Conservation (phyloP, 2,797 vertebrate genomes). For the Sebastes steindachneri region DNA sequence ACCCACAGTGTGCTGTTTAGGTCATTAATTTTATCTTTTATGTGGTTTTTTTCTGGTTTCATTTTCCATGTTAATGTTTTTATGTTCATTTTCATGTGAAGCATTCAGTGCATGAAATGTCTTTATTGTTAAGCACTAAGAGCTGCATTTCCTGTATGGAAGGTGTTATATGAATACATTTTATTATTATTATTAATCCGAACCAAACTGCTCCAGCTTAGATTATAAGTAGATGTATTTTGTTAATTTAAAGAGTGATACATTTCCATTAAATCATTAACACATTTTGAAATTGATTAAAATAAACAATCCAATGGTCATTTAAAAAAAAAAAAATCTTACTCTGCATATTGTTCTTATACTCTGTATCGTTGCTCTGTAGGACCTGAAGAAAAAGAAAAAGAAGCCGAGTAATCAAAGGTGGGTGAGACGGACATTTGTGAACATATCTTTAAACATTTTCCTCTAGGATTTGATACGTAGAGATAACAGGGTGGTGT, state of each 20-base stretch:
- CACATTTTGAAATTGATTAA: neutral
- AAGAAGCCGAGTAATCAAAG: slow-evolving; percentile 83
- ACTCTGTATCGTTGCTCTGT: slow-evolving; percentile 1
- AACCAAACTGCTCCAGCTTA: neutral
- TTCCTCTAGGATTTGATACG: neutral
- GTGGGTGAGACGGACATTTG: slow-evolving; percentile 65
- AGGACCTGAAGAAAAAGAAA: slow-evolving; percentile 85
- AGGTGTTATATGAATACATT: accelerated
- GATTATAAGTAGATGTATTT: neutral
- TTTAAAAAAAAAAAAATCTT: neutral
- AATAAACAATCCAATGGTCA: neutral
- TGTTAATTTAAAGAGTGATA: neutral
- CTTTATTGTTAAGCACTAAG: too few relatives aligned
- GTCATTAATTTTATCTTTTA: accelerated
- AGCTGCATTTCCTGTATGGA: too few relatives aligned
- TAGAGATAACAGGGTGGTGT: neutral
- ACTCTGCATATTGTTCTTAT: neutral
- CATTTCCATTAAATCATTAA: neutral
- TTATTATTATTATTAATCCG: neutral
- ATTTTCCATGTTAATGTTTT: too few relatives aligned
- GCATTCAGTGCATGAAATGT: too few relatives aligned
- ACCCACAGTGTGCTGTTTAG: too few relatives aligned
- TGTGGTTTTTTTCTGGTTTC: too few relatives aligned
- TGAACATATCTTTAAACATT: neutral
- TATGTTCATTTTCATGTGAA: too few relatives aligned